phyloP scores from a whole-genome alignment of 1,140 invertebrate species.

The Periplaneta americana region DNA sequence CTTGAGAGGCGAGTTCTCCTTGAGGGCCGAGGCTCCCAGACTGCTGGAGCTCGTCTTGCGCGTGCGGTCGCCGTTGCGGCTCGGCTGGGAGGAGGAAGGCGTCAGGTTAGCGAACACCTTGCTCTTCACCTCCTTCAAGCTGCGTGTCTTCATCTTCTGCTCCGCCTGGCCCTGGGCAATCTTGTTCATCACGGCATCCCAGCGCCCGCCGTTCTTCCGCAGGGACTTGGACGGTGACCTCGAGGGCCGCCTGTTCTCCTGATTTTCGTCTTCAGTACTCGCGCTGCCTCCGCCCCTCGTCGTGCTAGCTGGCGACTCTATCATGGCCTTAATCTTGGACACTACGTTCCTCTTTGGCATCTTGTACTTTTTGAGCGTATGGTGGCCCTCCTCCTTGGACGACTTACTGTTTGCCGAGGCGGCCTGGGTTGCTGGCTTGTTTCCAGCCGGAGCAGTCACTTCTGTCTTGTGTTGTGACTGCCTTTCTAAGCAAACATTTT shows the following conservation, averaged over 20 bases:
- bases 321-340: constrained; percentile 67
- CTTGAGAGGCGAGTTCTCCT: constrained; percentile 1
- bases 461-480: background rate
- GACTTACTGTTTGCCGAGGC: constrained; percentile 30
- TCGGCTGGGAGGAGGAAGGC: background rate
- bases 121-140: constrained; percentile 72
- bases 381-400: constrained; percentile 34
- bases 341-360: constrained; percentile 67
- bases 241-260: constrained; percentile 23
- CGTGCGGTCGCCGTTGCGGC: background rate
- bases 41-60: background rate
- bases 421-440: constrained; percentile 31
- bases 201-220: constrained; percentile 50
- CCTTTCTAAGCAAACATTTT: background rate
- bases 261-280: constrained; percentile 31
- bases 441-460: background rate
- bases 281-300: constrained; percentile 36
- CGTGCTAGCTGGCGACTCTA: constrained; percentile 41
- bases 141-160: constrained; percentile 55
- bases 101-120: constrained; percentile 47
- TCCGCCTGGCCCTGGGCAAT: constrained; percentile 66
- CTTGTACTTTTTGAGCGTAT: constrained; percentile 60
- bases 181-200: constrained; percentile 78
- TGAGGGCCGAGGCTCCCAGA: background rate
- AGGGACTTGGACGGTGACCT: constrained; percentile 30